Percentiles rank a stretch among this genome's conserved stretches.
Evolutionary conservation across 2,888 invertebrate species (phyloP).

Genomic region (Aspidiotus rigidus): DNA sequence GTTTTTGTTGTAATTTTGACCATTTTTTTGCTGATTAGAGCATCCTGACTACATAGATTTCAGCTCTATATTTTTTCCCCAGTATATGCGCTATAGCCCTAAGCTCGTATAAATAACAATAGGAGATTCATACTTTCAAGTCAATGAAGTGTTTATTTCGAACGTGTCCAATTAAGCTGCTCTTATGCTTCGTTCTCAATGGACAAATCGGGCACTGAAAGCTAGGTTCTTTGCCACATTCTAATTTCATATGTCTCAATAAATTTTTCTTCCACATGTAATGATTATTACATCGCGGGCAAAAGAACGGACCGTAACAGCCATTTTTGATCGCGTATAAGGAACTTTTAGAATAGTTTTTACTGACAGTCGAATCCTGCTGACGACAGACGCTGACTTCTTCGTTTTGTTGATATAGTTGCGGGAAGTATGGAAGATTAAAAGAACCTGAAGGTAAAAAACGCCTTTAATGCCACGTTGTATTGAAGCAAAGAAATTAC

Average conservation of each 20-base stretch:
- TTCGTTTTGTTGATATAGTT: constrained; percentile 1
- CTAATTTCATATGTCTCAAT: constrained; percentile 26
- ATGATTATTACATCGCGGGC: constrained; percentile 27
- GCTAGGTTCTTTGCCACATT: constrained; percentile 29
- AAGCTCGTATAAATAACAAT: no score
- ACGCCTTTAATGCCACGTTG: not conserved
- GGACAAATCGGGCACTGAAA: constrained; percentile 24
- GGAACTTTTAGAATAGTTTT: constrained; percentile 26
- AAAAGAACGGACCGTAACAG: constrained; percentile 25
- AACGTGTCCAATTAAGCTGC: constrained; percentile 19
- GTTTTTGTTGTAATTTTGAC: no score
- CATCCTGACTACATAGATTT: no score
- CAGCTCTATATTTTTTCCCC: no score
- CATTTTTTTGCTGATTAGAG: no score
- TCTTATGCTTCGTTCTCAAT: constrained; percentile 25
- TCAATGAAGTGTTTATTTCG: constrained; percentile 22
- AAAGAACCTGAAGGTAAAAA: constrained; percentile 11
- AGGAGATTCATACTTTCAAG: not conserved
- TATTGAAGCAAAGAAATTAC: no score
- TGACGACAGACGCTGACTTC: constrained; percentile 22
- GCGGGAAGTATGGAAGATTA: not conserved
- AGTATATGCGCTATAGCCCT: no score
- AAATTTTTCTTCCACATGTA: constrained; percentile 32
- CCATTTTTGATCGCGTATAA: constrained; percentile 26
- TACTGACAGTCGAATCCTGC: constrained; percentile 6